A percentile compares a stretch with the other conserved stretches of the same genome.
Conservation (phyloP, 2,113 vertebrate genomes). For the Tachycineta bicolor region DNA sequence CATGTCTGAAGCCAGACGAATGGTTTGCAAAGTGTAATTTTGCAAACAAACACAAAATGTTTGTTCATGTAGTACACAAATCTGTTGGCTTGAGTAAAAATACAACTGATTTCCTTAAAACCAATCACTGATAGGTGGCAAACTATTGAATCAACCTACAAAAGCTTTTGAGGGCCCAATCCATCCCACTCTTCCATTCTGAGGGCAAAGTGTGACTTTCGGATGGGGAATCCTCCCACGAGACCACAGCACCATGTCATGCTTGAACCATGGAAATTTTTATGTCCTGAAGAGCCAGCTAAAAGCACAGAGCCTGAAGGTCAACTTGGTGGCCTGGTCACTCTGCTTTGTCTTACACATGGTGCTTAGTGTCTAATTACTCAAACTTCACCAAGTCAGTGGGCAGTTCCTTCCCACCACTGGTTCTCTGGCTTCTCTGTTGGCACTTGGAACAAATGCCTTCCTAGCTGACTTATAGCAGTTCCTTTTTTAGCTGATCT, state of each 20-base stretch:
- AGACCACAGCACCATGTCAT: not conserved
- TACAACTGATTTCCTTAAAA: not conserved
- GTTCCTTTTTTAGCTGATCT: not conserved
- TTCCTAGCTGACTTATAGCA: not conserved
- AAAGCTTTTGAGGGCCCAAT: not conserved
- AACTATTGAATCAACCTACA: not conserved
- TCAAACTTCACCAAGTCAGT: not conserved
- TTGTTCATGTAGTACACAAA: not conserved
- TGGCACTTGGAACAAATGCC: not conserved
- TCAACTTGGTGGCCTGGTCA: fast-evolving
- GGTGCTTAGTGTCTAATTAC: not conserved
- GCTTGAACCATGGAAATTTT: not conserved
- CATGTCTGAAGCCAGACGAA: not conserved
- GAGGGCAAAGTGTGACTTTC: not conserved
- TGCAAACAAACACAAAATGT: not conserved
- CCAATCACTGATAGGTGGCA: not conserved
- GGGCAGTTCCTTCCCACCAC: not conserved
- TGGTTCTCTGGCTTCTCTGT: not conserved
- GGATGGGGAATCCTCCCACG: not conserved
- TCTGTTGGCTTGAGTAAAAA: not conserved
- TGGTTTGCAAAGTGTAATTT: not conserved
- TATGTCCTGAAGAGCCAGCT: not conserved
- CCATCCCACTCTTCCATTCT: not conserved
- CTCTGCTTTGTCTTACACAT: not conserved
- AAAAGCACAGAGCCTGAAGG: not conserved